These are phyloP conservation scores for Hycleus phaleratus DNA, from an alignment of 1,140 invertebrate genomes.

Conservation along the genomic window DNA sequence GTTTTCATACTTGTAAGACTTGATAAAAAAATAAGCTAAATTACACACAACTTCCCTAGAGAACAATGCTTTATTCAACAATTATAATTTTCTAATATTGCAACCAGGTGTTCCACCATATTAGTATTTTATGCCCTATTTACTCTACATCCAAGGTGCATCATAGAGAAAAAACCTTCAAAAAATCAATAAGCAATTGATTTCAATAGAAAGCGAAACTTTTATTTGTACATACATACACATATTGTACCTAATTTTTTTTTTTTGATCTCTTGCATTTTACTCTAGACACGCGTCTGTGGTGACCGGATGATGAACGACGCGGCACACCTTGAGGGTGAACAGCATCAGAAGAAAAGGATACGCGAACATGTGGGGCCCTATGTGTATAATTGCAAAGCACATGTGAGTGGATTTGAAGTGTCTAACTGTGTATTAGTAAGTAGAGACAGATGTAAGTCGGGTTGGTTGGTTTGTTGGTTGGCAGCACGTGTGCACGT, in stretches of 20 bases:
- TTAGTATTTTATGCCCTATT: constrained; percentile 2
- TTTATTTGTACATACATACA: too few relatives aligned
- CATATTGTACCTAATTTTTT: too few relatives aligned
- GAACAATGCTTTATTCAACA: constrained; percentile 2
- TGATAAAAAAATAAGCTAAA: neutral
- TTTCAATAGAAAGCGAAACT: too few relatives aligned
- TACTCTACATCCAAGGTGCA: constrained; percentile 7
- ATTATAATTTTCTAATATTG: constrained; percentile 1
- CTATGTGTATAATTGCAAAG: constrained; percentile 8
- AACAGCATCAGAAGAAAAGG: constrained; percentile 8
- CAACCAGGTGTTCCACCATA: constrained; percentile 3
- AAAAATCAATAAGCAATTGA: neutral
- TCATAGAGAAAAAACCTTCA: neutral
- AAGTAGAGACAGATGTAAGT: constrained; percentile 10
- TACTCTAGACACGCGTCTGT: too few relatives aligned
- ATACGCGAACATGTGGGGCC: constrained; percentile 9
- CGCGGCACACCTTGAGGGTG: constrained; percentile 1
- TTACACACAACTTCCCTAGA: constrained; percentile 6
- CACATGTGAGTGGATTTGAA: constrained; percentile 13
- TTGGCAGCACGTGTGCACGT: constrained; percentile 12
- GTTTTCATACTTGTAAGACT: too few relatives aligned
- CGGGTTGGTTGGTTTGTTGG: neutral
- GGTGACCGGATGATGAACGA: too few relatives aligned
- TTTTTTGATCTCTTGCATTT: too few relatives aligned
- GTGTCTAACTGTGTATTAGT: constrained; percentile 13